Conservation (phyloP, 2,113 vertebrate species). For the Hymenochirus boettgeri region DNA sequence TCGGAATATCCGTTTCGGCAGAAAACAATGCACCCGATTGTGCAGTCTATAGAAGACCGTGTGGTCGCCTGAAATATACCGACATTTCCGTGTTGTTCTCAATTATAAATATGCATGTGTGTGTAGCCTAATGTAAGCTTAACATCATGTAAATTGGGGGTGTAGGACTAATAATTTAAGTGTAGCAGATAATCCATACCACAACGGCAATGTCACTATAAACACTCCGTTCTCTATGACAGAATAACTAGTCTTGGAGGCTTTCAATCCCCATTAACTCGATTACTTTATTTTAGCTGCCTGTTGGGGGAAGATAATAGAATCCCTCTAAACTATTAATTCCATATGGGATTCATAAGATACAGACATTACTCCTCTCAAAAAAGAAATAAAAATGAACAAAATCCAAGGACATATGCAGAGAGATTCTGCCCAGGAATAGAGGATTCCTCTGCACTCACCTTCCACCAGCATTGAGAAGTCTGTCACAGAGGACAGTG, state of each 20-base stretch:
- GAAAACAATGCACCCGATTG: too few relatives aligned
- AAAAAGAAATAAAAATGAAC: constrained; percentile 39
- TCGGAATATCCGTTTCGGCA: too few relatives aligned
- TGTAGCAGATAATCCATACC: too few relatives aligned
- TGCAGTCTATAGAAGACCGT: too few relatives aligned
- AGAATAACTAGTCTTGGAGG: not conserved
- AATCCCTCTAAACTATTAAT: constrained; percentile 42
- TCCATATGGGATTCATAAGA: constrained; percentile 45
- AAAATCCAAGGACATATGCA: constrained; percentile 21
- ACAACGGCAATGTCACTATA: not conserved
- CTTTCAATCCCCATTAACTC: not conserved
- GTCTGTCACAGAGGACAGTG: constrained; percentile 6
- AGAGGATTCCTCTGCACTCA: constrained; percentile 1
- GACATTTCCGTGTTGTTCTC: too few relatives aligned
- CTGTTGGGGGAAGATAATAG: not conserved
- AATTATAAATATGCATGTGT: too few relatives aligned
- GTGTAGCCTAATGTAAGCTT: too few relatives aligned
- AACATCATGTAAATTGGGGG: too few relatives aligned
- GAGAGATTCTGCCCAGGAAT: not conserved
- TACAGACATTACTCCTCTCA: constrained; percentile 24
- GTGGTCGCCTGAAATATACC: too few relatives aligned
- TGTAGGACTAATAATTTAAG: too few relatives aligned
- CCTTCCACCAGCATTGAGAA: constrained; percentile 29
- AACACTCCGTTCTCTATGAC: not conserved
- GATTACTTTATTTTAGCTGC: constrained; percentile 14